phyloP scores from a whole-genome alignment of 2,797 vertebrate genomes.

The Yasuhikotakia modesta region DNA sequence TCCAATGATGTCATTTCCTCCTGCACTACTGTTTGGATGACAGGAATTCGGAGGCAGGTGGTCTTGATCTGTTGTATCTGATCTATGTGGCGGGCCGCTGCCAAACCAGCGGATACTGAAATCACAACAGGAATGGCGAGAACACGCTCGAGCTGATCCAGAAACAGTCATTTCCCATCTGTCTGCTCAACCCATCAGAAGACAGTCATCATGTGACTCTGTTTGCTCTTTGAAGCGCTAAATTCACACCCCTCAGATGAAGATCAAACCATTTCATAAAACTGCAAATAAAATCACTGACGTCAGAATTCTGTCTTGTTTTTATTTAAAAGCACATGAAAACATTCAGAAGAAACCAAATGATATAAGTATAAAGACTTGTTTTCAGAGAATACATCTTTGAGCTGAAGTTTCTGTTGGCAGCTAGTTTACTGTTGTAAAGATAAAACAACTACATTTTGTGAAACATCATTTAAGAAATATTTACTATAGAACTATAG shows the following conservation, averaged over 20 bases:
- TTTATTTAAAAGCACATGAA: background rate
- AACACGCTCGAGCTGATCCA: conserved; percentile 42
- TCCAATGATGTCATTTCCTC: conserved; percentile 54
- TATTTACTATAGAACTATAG: no score
- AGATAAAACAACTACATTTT: no score
- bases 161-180: conserved; percentile 40
- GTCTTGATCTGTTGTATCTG: conserved; percentile 28
- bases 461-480: no score
- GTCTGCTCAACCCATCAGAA: conserved; percentile 40
- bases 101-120: conserved; percentile 39
- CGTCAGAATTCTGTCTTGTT: background rate
- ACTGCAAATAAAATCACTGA: conserved; percentile 1
- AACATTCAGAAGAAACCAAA: background rate
- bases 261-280: background rate
- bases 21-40: conserved; percentile 53
- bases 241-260: conserved; percentile 3
- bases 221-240: background rate
- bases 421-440: background rate
- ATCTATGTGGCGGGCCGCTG: background rate
- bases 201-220: conserved; percentile 15
- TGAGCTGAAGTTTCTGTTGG: background rate
- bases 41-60: conserved; percentile 59
- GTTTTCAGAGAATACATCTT: no score
- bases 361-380: no score
- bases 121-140: conserved; percentile 43